Conservation (phyloP, 2,797 vertebrate species). For the Adelosebastes latens region DNA sequence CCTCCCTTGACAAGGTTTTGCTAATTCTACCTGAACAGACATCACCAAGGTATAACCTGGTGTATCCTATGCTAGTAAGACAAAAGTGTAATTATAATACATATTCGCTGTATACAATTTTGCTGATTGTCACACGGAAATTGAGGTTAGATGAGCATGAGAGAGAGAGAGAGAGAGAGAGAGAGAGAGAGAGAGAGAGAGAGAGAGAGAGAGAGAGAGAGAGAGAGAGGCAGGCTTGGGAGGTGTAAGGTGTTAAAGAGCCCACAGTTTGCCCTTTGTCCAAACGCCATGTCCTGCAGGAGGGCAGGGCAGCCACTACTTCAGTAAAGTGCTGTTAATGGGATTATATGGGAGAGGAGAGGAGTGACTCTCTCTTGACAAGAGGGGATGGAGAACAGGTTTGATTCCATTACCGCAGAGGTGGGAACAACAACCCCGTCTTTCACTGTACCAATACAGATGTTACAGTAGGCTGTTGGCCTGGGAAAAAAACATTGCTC, state of each 20-base stretch:
- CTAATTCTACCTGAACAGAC: background rate
- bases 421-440: constrained; percentile 44
- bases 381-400: constrained; percentile 33
- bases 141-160: no score
- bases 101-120: background rate
- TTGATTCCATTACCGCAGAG: constrained; percentile 63
- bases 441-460: constrained; percentile 24
- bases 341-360: constrained; percentile 60
- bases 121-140: no score
- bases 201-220: background rate
- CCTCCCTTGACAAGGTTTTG: background rate
- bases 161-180: no score
- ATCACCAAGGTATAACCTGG: background rate
- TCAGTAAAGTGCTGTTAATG: constrained; percentile 68
- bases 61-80: background rate
- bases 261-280: constrained; percentile 46
- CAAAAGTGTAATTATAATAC: background rate
- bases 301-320: constrained; percentile 43
- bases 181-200: no score
- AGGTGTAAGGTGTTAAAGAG: constrained; percentile 60
- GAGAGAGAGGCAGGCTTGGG: background rate
- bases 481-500: background rate
- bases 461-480: background rate
- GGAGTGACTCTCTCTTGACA: constrained; percentile 30
- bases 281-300: constrained; percentile 45